Percentiles rank a stretch among this genome's conserved stretches.
These are phyloP conservation scores for Lasioglossum oenotherae DNA, from an alignment of 2,888 invertebrate genomes.

Conservation along the genomic window DNA sequence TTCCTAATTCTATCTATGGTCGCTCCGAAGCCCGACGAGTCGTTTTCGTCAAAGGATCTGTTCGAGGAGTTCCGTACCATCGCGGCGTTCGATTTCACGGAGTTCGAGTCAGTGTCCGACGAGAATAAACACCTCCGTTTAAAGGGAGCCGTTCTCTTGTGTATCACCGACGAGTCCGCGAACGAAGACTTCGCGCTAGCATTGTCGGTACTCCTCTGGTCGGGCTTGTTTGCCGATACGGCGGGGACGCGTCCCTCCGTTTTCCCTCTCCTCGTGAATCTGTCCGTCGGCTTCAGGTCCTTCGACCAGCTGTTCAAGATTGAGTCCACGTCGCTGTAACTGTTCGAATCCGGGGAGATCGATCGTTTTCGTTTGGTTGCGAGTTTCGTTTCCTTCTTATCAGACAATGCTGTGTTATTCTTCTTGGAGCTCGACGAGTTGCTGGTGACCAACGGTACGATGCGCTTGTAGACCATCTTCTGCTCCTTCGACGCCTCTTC, in stretches of 20 bases:
- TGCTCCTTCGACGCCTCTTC: too few species aligned
- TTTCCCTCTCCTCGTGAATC: constrained; percentile 16
- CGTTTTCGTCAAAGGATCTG: not conserved
- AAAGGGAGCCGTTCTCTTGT: not conserved
- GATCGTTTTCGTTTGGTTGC: constrained; percentile 31
- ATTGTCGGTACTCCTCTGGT: not conserved
- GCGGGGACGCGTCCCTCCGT: not conserved
- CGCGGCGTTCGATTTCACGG: too few species aligned
- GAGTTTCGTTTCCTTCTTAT: not conserved
- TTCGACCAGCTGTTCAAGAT: constrained; percentile 39
- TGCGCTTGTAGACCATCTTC: constrained; percentile 25
- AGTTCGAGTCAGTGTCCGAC: not conserved
- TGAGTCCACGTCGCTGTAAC: not conserved
- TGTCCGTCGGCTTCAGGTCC: not conserved
- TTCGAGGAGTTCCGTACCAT: too few species aligned
- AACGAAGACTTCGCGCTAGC: not conserved
- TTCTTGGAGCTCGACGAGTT: not conserved
- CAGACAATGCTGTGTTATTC: not conserved
- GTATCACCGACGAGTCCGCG: too few species aligned
- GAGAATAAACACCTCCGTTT: not conserved
- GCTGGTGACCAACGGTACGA: constrained; percentile 4
- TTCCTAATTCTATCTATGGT: constrained; percentile 49
- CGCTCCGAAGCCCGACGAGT: constrained; percentile 40
- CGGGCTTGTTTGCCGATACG: not conserved
- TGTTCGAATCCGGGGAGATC: constrained; percentile 11